Conservation (phyloP, 2,797 vertebrate genomes). For the Clamator glandarius region DNA sequence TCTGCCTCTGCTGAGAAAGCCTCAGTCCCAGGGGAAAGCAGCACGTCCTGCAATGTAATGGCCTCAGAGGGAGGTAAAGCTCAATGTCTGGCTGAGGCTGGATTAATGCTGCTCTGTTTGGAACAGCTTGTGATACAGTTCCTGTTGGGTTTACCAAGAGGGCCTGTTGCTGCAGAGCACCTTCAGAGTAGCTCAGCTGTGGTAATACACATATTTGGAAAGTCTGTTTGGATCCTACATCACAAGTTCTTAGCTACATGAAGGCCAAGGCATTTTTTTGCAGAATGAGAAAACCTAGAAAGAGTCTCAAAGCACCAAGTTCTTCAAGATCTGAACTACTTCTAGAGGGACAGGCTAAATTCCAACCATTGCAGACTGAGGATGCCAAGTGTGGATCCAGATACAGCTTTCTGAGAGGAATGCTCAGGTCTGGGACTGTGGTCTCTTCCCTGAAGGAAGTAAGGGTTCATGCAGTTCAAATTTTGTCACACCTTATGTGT, state of each 20-base stretch:
- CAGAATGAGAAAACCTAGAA: constrained; percentile 33
- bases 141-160: background rate
- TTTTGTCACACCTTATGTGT: background rate
- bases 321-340: background rate
- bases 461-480: background rate
- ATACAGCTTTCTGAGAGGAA: background rate
- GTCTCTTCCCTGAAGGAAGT: background rate
- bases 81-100: background rate
- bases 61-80: background rate
- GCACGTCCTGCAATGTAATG: background rate
- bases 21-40: background rate
- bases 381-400: background rate
- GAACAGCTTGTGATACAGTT: background rate
- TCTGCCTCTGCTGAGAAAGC: background rate
- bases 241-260: rapidly evolving
- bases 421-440: background rate
- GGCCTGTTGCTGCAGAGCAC: background rate
- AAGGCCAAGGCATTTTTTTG: background rate
- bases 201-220: background rate
- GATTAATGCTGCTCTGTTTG: background rate
- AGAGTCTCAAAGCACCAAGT: background rate
- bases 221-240: rapidly evolving
- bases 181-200: background rate
- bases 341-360: background rate
- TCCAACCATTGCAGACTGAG: background rate